Conservation (phyloP, 1,140 invertebrate genomes). For the Caenorhabditis brenneri region DNA sequence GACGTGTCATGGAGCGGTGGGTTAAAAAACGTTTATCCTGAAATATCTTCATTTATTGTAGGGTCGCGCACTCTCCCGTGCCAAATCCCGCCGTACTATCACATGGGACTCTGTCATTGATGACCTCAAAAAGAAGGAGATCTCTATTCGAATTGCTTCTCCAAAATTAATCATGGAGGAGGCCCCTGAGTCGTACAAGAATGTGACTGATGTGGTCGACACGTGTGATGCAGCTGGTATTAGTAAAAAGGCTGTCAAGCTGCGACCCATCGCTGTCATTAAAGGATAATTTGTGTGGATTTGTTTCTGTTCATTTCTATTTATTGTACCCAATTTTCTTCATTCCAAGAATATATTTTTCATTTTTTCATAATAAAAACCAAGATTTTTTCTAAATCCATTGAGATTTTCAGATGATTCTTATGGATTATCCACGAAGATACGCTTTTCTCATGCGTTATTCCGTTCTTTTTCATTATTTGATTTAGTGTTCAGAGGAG, state of each 20-base stretch:
- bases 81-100: constrained; percentile 92
- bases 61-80: constrained; percentile 93
- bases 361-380: too few species aligned
- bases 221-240: constrained; percentile 97
- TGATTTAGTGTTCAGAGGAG: too few species aligned
- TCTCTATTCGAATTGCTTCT: constrained; percentile 95
- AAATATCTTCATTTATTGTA: constrained; percentile 70
- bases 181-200: constrained; percentile 94
- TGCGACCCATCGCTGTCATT: constrained; percentile 96
- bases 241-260: constrained; percentile 94
- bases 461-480: too few species aligned
- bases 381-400: too few species aligned
- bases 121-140: constrained; percentile 87
- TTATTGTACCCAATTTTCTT: too few species aligned
- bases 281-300: constrained; percentile 79
- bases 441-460: too few species aligned
- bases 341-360: too few species aligned
- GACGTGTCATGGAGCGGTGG: constrained; percentile 97
- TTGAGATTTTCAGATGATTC: too few species aligned
- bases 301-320: neutral
- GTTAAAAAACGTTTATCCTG: constrained; percentile 72
- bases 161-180: constrained; percentile 99
- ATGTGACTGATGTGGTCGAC: constrained; percentile 98
- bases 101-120: constrained; percentile 89
- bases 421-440: too few species aligned